Base-by-base conservation (phyloP, 2,797 vertebrate genomes). In the Enteromius mattozi region DNA sequence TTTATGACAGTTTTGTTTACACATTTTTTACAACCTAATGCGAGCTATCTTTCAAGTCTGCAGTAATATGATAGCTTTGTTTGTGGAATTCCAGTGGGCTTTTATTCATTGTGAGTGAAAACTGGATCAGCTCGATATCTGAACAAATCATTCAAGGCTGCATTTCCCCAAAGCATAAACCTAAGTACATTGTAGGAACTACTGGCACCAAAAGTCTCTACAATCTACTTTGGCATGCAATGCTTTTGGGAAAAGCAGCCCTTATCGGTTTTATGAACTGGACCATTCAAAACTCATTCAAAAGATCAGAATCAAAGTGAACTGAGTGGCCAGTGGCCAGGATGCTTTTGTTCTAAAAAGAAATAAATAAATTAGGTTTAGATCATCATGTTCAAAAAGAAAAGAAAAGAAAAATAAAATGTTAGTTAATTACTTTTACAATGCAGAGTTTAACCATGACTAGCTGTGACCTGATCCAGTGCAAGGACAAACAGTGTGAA, bases 401-500 rank as follows among this genome's bases (percentile, higher is more conserved):
- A 54, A 56, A 16, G 2, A 16, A 70, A 3, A 24, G 8, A 27
- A 27, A 27, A 27, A 27, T 27, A 27, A 47, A 17, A 45, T 35
- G n/a, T 74, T 68, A 80, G 42, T 72, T 33, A 80, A 80, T 80
- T 54, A 68, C 16, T 47, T 74, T 19, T 6, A 78, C 40, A 51
- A 30, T 16, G 14, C 42, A 54, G 47, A 21, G 24, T 83, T 80
- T 74, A 42, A 78, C 70, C 47, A 47, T 51, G 54, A n/a, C 45
- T 68, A 54, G 47, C 70, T 65, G 68, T 21, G 33, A 59, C 17
- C 40, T 78, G 59, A 65, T 47, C 40, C 14, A 47, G 37, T 21
- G 17, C 56, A 47, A n/a, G 61, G 37, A 63, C 13, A 5, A 33
- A 47, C 17, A 33, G 24, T 21, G 9, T 24, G 19, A 79, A 66